Evolutionary conservation across 2,797 vertebrate genomes (phyloP).

Genomic region (Danio tinwini): DNA sequence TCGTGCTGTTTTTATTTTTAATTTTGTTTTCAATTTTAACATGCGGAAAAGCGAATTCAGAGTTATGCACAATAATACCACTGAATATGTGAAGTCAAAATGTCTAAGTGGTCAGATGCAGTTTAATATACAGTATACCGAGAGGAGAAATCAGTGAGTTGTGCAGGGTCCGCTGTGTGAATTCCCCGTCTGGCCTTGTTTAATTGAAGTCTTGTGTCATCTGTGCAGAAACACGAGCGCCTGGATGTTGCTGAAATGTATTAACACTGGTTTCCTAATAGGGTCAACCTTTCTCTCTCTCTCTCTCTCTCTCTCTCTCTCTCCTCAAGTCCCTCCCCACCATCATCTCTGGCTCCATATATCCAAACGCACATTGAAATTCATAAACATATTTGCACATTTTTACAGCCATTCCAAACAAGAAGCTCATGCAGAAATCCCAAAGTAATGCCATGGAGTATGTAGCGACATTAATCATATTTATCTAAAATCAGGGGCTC

Average conservation of each 20-base stretch:
- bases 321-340: constrained; percentile 7
- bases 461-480: constrained; percentile 51
- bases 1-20: too few species aligned
- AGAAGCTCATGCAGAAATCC: not conserved
- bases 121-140: not conserved
- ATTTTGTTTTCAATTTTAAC: too few species aligned
- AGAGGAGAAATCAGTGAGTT: constrained; percentile 48
- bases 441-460: constrained; percentile 29
- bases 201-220: constrained; percentile 64
- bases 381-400: not conserved
- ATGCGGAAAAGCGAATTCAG: too few species aligned
- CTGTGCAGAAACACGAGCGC: constrained; percentile 48
- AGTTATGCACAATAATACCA: too few species aligned
- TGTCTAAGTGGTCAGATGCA: constrained; percentile 16
- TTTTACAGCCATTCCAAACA: not conserved
- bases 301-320: not conserved
- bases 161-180: constrained; percentile 34
- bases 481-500: constrained; percentile 43
- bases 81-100: too few species aligned
- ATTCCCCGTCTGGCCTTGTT: constrained; percentile 50
- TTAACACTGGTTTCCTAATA: constrained; percentile 57
- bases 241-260: constrained; percentile 55
- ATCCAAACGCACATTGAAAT: not conserved
- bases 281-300: constrained; percentile 43
- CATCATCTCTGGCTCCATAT: not conserved